A percentile compares a stretch with the other conserved stretches of the same genome.
These are phyloP conservation scores for Tetrax tetrax DNA, from an alignment of 2,113 vertebrate genomes.

Conservation along the genomic window DNA sequence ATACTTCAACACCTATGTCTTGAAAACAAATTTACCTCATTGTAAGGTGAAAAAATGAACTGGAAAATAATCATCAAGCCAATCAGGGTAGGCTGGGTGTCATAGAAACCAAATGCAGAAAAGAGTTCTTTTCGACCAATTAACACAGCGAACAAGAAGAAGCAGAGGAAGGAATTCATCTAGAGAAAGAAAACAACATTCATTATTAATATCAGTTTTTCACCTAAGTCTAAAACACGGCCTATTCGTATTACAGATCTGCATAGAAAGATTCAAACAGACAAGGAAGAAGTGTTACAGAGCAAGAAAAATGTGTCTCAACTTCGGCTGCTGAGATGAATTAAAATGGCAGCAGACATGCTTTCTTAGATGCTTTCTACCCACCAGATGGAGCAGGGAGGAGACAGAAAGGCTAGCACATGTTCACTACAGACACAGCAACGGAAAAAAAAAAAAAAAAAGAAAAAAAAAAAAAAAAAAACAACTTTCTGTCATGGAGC, in stretches of 20 bases:
- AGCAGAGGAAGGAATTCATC: conserved; percentile 99
- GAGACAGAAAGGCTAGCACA: background rate
- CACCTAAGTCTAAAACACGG: background rate
- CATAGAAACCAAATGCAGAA: conserved; percentile 92
- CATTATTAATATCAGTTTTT: background rate
- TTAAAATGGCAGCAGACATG: background rate
- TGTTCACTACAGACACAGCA: background rate
- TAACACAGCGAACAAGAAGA: conserved; percentile 93
- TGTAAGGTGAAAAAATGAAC: conserved; percentile 99
- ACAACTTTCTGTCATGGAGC: background rate
- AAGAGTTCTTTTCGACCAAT: conserved; percentile 95
- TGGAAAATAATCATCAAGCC: conserved; percentile 99
- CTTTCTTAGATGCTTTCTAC: background rate
- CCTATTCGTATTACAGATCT: background rate
- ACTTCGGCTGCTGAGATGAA: background rate
- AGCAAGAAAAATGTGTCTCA: background rate
- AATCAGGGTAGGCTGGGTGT: conserved; percentile 93
- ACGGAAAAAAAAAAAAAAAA: background rate
- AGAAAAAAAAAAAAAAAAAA: background rate
- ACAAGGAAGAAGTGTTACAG: background rate
- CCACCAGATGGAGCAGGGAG: background rate
- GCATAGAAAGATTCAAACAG: background rate
- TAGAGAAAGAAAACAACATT: conserved; percentile 65
- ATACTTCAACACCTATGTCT: background rate
- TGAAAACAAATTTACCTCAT: conserved; percentile 85